Evolutionary conservation across 2,888 invertebrate genomes (phyloP), one percentile per base, ranked within the genome.

Genomic region (Diarsia rubi): DNA sequence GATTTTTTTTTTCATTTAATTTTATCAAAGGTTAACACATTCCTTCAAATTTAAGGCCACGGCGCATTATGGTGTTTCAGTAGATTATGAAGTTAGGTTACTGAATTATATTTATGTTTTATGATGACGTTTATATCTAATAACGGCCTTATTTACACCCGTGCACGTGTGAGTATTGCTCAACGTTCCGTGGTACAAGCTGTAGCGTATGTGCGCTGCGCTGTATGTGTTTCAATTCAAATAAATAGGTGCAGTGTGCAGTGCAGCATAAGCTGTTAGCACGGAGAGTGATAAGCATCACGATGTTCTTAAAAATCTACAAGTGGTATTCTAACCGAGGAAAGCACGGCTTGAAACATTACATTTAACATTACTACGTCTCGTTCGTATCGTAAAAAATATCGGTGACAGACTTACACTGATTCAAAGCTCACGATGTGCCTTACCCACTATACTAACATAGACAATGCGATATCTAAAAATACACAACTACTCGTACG

Each of bases 41-140:
- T 93, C 95, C 95, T 93, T 95, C 91, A 93, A 94, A 91, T 95
- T 95, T 96, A 96, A 96, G 96, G 96, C 96, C 96, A 96, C 96
- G 95, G 96, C 95, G 94, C 95, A 95, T 94, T 92, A 94, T 96
- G 96, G 96, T 96, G 96, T 96, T 94, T 96, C 95, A 96, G 96
- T 96, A 95, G 94, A 94, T 94, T 93, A 93, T 91, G 93, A 93
- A 94, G 94, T 95, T 92, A 87, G 86, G 93, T 94, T 93, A 94
- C 93, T 94, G 94, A 89, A 90, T 91, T 90, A 91, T 88, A 92
- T 91, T 92, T 91, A 91, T 88, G 90, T 91, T 90, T 91, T 92
- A 88, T 90, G 91, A 92, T 93, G 95, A 92, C 91, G 90, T 93
- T 92, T 91, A 87, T 73, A 86, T 84, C 82, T 86, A 85, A 78